These are phyloP conservation scores for Salvelinus sp. DNA, from an alignment of 2,113 vertebrate species.

Conservation along the genomic window DNA sequence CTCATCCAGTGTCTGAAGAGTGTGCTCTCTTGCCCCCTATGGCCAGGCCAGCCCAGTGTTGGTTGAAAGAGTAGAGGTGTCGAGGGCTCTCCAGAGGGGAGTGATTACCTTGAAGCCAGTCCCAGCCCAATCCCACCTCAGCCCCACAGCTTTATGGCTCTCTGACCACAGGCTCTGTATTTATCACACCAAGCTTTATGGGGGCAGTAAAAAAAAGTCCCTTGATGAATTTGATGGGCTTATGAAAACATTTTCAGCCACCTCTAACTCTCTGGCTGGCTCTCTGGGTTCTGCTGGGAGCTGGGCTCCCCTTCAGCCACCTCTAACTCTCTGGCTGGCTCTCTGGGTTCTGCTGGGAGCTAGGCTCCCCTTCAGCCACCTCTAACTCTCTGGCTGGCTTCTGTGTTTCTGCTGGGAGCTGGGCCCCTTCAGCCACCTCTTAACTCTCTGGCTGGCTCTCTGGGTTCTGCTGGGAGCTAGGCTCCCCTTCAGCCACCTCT, in stretches of 20 bases:
- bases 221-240: constrained; percentile 70
- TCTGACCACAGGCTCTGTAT: constrained; percentile 62
- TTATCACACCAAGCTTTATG: constrained; percentile 68
- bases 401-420: too few species aligned
- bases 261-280: neutral
- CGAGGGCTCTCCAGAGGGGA: too few species aligned
- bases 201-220: constrained; percentile 57
- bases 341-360: too few species aligned
- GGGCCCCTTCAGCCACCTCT: constrained; percentile 36
- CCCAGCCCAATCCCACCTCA: constrained; percentile 17
- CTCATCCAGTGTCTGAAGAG: too few species aligned
- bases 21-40: constrained; percentile 15
- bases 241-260: constrained; percentile 70
- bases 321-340: too few species aligned
- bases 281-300: too few species aligned
- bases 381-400: too few species aligned
- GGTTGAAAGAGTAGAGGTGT: too few species aligned
- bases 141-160: constrained; percentile 49
- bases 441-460: too few species aligned
- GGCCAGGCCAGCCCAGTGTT: constrained; percentile 16
- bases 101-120: constrained; percentile 21
- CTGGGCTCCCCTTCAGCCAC: too few species aligned
- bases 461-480: too few species aligned
- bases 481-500: constrained; percentile 36
- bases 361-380: too few species aligned